phyloP scores from a whole-genome alignment of 2,888 invertebrate genomes.

The Vandiemenella viatica region DNA sequence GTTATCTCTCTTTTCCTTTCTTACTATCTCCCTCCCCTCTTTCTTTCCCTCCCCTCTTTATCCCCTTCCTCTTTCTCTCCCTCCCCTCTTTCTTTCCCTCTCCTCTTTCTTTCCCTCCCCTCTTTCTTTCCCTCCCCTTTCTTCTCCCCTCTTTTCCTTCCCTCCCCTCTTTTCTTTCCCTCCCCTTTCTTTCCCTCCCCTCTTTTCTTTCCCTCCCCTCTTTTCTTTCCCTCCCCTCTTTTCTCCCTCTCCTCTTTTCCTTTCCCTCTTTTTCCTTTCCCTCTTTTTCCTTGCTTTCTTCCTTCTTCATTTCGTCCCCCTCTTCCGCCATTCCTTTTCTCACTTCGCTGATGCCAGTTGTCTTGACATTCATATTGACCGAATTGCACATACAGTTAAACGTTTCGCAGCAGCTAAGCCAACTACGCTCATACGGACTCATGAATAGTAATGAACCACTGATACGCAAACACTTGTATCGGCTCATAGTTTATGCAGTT shows the following conservation, averaged over 20 bases:
- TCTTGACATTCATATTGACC: too few relatives aligned
- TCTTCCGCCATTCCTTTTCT: not conserved
- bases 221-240: not conserved
- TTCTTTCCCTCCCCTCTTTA: not conserved
- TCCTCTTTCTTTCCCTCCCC: not conserved
- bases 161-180: not conserved
- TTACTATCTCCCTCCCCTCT: not conserved
- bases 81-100: not conserved
- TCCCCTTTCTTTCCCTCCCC: not conserved
- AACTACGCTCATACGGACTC: too few relatives aligned
- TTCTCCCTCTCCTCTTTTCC: not conserved
- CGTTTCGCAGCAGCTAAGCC: too few relatives aligned
- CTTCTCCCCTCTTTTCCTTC: not conserved
- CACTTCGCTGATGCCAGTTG: too few relatives aligned
- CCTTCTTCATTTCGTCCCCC: not conserved
- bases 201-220: not conserved
- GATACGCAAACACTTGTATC: too few relatives aligned
- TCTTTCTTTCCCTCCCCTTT: not conserved
- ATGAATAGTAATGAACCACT: too few relatives aligned
- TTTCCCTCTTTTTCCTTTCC: not conserved
- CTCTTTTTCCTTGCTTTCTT: not conserved
- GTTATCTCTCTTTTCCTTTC: not conserved
- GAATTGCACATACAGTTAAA: too few relatives aligned
- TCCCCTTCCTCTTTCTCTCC: not conserved
- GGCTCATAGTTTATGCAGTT: too few relatives aligned